These are phyloP conservation scores for Beroe ovata DNA, from an alignment of 37 sponge, comb jelly and placozoan genomes.

Conservation along the genomic window DNA sequence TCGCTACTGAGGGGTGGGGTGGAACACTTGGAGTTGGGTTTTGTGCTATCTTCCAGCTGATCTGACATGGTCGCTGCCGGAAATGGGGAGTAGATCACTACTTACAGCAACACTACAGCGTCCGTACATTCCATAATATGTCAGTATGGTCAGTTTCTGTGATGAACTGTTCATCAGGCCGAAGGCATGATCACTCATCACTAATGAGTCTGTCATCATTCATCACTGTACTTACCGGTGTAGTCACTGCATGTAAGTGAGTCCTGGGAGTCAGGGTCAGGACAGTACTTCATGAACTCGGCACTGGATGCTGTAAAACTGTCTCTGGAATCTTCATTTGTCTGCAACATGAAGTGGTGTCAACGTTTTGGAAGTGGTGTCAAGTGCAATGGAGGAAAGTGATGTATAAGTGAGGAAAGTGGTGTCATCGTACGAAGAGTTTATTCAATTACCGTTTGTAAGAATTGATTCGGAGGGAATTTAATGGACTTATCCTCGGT, in stretches of 20 bases:
- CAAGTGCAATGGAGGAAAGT: too few relatives aligned
- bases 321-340: conserved; percentile 50
- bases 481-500: neutral
- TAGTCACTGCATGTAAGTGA: neutral
- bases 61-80: conserved; percentile 32
- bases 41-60: conserved; percentile 38
- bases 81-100: too few relatives aligned
- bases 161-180: too few relatives aligned
- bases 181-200: too few relatives aligned
- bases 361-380: too few relatives aligned
- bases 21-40: conserved; percentile 11
- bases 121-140: too few relatives aligned
- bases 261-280: conserved; percentile 56
- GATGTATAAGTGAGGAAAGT: too few relatives aligned
- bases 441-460: neutral
- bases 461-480: neutral
- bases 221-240: too few relatives aligned
- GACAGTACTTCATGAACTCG: conserved; percentile 66
- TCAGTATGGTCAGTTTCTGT: too few relatives aligned
- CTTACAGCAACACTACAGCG: too few relatives aligned
- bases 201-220: too few relatives aligned
- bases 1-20: neutral
- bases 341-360: neutral
- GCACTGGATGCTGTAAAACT: conserved; percentile 62
- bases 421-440: too few relatives aligned